Percentiles rank a stretch among this genome's conserved stretches.
These are phyloP conservation scores for Apodemus agrarius DNA, from an alignment of 2,797 vertebrate species.

Conservation along the genomic window DNA sequence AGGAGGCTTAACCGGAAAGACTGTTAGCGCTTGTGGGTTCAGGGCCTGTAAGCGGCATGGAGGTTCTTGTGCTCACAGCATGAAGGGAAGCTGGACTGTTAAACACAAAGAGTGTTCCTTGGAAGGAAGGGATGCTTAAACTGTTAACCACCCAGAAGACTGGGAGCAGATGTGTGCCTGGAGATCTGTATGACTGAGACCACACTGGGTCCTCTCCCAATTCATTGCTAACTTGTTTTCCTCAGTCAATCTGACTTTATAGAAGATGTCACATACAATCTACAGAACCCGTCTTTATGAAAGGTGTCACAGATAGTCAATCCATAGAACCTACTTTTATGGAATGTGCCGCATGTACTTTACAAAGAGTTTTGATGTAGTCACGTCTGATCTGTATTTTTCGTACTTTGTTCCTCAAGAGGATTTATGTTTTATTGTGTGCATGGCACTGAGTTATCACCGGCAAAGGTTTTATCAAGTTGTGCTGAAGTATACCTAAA, in stretches of 20 bases:
- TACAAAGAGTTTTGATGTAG: background rate
- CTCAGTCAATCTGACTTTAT: background rate
- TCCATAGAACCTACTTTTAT: background rate
- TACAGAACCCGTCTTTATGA: background rate
- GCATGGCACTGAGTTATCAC: background rate
- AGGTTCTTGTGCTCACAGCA: background rate
- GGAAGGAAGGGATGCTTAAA: background rate
- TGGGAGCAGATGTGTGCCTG: background rate
- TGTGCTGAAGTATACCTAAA: background rate
- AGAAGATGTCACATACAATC: background rate
- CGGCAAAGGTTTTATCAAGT: background rate
- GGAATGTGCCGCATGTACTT: no score
- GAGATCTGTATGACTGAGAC: background rate
- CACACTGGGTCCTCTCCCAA: background rate
- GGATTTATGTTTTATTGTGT: background rate
- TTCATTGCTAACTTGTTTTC: background rate
- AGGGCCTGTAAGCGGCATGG: no score
- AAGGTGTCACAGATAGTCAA: background rate
- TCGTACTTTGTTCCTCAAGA: no score
- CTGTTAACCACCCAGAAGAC: background rate
- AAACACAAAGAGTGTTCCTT: background rate
- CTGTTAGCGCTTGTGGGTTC: background rate
- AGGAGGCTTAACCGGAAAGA: background rate
- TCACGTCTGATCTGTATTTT: background rate
- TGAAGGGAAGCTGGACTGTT: background rate